Base-by-base conservation (phyloP, 2,113 vertebrate genomes). In the Coptodon rendalli region DNA sequence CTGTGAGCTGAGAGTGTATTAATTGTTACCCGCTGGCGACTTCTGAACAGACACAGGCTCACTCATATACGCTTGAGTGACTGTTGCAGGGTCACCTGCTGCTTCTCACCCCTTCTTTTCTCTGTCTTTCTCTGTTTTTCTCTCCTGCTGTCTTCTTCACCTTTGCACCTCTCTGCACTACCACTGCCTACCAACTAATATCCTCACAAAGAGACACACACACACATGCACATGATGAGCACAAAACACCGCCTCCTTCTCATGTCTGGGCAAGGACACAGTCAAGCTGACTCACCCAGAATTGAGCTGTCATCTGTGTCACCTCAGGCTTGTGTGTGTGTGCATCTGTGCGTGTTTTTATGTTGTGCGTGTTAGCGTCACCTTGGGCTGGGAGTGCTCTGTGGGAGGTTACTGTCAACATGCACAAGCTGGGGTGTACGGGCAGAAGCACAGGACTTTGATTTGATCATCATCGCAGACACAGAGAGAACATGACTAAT, bases 291-390 rank as follows among this genome's bases (percentile, higher is more conserved):
- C 91, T 96, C 95, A 96, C 92, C 82, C 93, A 94, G 90, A 95
- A 95, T 93, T 94, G 92, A 95, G 95, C 91, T 95, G 96, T 96
- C 95, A 95, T 93, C 93, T 92, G 92, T 96, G 94, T 95, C 96
- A 95, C 95, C 93, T 92, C 93, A 22, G 93, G 94, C 94, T 78
- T 82, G 80, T 85, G 80, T 88, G 83, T 68, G 36, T 22, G 61
- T 66, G 63, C 63, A 68, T 68, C 36, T 68, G 63, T 52, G 53
- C 17, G 89, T 80, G 40, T 76, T 52, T 83, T 66, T 45, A 29
- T 17, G 50, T 38, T 12, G 73, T 80, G 61, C 61, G 83, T 76
- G 90, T 68, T 83, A 90, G 90, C 76, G 81, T 95, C 94, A 94
- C 91, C 93, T 95, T 94, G 93, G 92, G 92, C 92, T 88, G 89